Evolutionary conservation across 2,888 invertebrate genomes (phyloP).

Genomic region (Dryadula phaetusa): DNA sequence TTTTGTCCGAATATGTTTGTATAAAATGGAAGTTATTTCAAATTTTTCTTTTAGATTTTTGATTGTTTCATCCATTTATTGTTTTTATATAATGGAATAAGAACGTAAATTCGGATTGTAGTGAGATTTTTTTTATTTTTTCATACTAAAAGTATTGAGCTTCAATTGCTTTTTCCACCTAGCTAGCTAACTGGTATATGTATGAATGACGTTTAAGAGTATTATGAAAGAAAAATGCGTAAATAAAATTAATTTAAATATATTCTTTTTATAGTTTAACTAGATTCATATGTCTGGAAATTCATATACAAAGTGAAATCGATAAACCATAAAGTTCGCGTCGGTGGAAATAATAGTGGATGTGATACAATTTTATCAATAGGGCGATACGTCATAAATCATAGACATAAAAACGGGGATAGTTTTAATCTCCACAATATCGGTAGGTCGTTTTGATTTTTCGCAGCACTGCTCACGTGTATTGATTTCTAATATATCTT

Average conservation of each 20-base stretch:
- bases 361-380: slow-evolving; percentile 43
- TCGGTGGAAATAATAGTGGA: slow-evolving; percentile 34
- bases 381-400: slow-evolving; percentile 44
- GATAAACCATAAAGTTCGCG: slow-evolving; percentile 31
- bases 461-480: slow-evolving; percentile 58
- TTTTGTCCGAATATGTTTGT: neutral
- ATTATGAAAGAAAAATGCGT: too few relatives aligned
- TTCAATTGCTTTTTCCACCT: too few relatives aligned
- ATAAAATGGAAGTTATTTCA: neutral
- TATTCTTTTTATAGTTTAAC: neutral
- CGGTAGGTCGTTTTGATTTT: slow-evolving; percentile 64
- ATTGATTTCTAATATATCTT: slow-evolving; percentile 59
- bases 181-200: too few relatives aligned
- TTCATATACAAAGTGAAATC: slow-evolving; percentile 25
- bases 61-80: too few relatives aligned
- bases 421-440: slow-evolving; percentile 48
- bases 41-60: neutral
- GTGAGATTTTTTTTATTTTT: too few relatives aligned
- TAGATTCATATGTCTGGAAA: neutral
- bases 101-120: too few relatives aligned
- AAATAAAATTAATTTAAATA: too few relatives aligned
- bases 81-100: too few relatives aligned
- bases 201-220: too few relatives aligned
- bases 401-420: slow-evolving; percentile 43
- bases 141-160: too few relatives aligned